Percentiles rank a stretch among this genome's conserved stretches.
phyloP scores from a whole-genome alignment of 2,888 invertebrate genomes.

The Patella depressa region DNA sequence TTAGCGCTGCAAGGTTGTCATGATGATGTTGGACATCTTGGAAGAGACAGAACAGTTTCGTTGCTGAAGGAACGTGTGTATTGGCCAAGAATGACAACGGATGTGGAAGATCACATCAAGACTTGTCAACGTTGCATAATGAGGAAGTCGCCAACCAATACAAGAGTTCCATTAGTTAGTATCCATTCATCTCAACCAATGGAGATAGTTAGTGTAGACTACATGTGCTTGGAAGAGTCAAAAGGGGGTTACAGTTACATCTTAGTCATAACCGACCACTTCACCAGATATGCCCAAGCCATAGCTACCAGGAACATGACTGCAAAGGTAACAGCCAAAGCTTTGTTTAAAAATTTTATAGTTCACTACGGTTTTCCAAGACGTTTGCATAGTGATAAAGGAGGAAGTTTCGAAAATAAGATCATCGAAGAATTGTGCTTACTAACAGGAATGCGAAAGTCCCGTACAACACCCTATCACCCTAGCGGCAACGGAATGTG shows the following conservation, averaged over 20 bases:
- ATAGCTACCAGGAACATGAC: constrained; percentile 31
- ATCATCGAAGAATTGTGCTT: constrained; percentile 14
- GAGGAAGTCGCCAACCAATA: neutral
- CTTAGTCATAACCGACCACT: constrained; percentile 29
- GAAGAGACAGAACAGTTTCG: neutral
- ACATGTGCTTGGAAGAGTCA: constrained; percentile 32
- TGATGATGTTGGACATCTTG: constrained; percentile 16
- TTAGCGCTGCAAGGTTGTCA: neutral
- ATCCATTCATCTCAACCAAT: constrained; percentile 32
- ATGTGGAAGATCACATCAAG: neutral
- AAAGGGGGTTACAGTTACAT: constrained; percentile 28
- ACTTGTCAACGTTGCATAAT: neutral
- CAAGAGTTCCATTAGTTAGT: constrained; percentile 16
- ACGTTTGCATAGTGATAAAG: no score
- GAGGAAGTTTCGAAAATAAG: no score
- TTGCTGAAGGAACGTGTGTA: constrained; percentile 1
- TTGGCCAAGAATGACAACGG: constrained; percentile 2
- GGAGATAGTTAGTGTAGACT: constrained; percentile 38
- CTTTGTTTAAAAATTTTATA: no score
- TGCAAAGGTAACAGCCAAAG: neutral
- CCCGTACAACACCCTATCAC: constrained; percentile 36
- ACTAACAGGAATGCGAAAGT: constrained; percentile 30
- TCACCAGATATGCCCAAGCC: constrained; percentile 28
- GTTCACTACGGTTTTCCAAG: no score
- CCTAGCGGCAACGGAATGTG: constrained; percentile 38